These are phyloP conservation scores for Numenius arquata DNA, from an alignment of 2,113 vertebrate genomes.

Conservation along the genomic window DNA sequence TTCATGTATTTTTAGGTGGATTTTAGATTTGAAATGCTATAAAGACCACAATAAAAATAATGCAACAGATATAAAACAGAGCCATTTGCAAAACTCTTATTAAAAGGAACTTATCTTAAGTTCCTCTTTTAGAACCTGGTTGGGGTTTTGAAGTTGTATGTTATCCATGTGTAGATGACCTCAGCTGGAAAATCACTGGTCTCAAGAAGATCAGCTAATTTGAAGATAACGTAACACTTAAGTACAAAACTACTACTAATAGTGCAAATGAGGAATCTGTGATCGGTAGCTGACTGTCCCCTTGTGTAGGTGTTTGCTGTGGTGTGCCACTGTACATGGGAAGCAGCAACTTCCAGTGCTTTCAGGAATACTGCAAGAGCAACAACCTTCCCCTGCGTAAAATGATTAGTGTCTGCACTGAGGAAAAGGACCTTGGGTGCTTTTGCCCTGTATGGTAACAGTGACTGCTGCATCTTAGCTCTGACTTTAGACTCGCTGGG, in stretches of 20 bases:
- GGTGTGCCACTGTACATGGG: background rate
- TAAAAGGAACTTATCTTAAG: background rate
- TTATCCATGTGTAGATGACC: background rate
- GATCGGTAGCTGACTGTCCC: background rate
- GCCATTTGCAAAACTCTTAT: background rate
- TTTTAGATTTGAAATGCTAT: background rate
- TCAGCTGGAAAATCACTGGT: background rate
- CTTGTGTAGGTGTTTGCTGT: background rate
- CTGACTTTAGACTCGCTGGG: background rate
- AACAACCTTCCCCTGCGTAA: background rate
- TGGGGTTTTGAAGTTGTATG: background rate
- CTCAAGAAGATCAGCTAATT: background rate
- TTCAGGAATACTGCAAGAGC: background rate
- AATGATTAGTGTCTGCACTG: background rate
- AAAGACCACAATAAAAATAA: background rate
- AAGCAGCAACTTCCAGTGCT: background rate
- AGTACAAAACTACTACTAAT: background rate
- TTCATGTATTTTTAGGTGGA: background rate
- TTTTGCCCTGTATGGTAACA: background rate
- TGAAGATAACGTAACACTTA: background rate
- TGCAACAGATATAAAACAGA: background rate
- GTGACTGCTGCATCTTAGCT: background rate
- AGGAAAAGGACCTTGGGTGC: background rate
- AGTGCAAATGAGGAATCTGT: background rate
- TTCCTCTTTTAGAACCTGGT: background rate